phyloP scores from a whole-genome alignment of 2,113 vertebrate genomes.

The Jaculus jaculus region DNA sequence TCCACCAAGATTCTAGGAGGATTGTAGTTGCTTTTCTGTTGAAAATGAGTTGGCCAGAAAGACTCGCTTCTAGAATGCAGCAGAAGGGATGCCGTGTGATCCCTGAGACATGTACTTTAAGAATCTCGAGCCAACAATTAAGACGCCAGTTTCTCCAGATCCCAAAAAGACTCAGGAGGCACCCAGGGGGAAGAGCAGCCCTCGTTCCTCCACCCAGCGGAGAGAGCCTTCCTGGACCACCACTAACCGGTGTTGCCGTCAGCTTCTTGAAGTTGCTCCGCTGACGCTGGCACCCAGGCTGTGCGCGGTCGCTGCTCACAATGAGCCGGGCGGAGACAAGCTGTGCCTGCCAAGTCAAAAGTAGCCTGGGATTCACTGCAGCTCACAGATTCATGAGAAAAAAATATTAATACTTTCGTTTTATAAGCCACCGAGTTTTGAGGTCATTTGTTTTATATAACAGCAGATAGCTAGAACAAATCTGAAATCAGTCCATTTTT shows the following conservation, averaged over 20 bases:
- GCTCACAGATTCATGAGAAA: background rate
- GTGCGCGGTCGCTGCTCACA: too few relatives aligned
- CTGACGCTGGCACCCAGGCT: background rate
- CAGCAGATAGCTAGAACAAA: background rate
- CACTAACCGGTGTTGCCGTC: too few relatives aligned
- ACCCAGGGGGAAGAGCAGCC: background rate
- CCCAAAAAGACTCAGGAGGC: background rate
- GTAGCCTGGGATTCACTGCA: background rate
- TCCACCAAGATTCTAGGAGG: background rate
- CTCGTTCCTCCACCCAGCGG: background rate
- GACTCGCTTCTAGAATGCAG: background rate
- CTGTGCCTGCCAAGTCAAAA: background rate
- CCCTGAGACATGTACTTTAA: background rate
- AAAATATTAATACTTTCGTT: background rate
- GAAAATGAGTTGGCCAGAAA: background rate
- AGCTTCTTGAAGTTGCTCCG: background rate
- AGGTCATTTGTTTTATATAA: background rate
- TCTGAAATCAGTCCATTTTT: constrained; percentile 8
- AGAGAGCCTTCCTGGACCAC: background rate
- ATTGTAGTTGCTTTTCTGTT: background rate
- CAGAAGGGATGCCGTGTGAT: background rate
- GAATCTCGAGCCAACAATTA: background rate
- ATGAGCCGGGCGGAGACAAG: background rate
- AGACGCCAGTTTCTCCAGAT: background rate
- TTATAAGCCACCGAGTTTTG: constrained; percentile 5